Conservation (phyloP, 2,888 invertebrate species). For the Ceramica pisi region DNA sequence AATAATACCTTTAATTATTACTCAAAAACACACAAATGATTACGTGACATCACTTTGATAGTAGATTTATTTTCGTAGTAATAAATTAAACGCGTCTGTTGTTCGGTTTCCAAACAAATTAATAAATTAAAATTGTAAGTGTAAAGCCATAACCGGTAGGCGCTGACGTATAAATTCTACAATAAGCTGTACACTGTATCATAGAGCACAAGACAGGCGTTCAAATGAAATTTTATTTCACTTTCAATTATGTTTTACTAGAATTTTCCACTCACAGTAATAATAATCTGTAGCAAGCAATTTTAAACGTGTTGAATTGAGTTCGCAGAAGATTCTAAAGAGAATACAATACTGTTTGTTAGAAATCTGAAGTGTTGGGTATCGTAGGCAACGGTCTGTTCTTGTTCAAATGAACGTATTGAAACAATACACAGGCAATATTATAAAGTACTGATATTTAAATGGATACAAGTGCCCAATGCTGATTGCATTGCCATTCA, state of each 20-base stretch:
- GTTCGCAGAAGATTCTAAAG: conserved; percentile 1
- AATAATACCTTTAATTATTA: conserved; percentile 52
- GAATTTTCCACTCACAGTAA: conserved; percentile 19
- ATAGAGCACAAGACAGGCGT: conserved; percentile 42
- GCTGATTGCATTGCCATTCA: no score
- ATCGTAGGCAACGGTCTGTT: neutral
- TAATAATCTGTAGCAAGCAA: conserved; percentile 23
- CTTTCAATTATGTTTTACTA: conserved; percentile 46
- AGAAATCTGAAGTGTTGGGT: neutral
- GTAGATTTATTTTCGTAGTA: conserved; percentile 64
- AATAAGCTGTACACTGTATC: conserved; percentile 33
- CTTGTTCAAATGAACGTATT: neutral
- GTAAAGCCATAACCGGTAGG: conserved; percentile 51
- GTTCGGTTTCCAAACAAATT: conserved; percentile 67
- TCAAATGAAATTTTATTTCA: conserved; percentile 55
- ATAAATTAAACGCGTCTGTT: conserved; percentile 65
- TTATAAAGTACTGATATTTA: no score
- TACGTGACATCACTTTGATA: conserved; percentile 55
- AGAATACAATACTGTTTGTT: conserved; percentile 20
- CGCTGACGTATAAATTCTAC: conserved; percentile 54
- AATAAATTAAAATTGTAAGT: conserved; percentile 69
- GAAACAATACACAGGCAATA: neutral
- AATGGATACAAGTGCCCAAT: no score
- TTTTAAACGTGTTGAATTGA: conserved; percentile 24
- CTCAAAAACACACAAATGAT: conserved; percentile 32